Evolutionary conservation across 2,113 vertebrate genomes (phyloP).

Genomic region (Actenoides hombroni): DNA sequence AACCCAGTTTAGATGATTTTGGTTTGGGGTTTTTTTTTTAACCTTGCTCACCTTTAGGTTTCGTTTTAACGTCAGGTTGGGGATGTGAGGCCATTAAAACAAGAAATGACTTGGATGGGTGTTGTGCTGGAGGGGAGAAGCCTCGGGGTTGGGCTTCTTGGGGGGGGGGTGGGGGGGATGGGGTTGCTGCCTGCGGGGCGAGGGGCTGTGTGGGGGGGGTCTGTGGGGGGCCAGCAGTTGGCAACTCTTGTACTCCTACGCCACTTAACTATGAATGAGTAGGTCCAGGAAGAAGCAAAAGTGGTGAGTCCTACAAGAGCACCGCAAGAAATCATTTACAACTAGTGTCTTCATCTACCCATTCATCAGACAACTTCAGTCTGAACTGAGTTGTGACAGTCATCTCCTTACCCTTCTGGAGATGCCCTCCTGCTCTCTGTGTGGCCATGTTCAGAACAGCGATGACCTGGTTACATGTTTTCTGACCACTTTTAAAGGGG

Average conservation of each 20-base stretch:
- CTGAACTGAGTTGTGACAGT: neutral
- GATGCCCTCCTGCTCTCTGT: neutral
- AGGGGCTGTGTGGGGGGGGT: no score
- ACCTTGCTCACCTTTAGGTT: neutral
- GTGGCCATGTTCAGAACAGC: rapidly evolving
- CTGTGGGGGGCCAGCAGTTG: no score
- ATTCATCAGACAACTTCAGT: neutral
- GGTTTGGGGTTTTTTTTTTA: neutral
- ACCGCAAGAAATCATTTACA: no score
- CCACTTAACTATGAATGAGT: neutral
- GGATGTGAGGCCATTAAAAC: neutral
- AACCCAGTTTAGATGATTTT: neutral
- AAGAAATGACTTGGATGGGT: neutral
- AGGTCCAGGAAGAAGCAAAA: neutral
- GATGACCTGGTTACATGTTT: neutral
- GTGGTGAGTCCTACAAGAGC: neutral
- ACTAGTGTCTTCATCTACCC: neutral
- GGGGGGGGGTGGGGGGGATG: no score
- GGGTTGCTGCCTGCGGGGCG: no score
- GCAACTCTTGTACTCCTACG: neutral
- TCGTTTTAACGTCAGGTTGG: neutral
- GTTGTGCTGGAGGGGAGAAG: neutral
- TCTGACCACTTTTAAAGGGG: neutral
- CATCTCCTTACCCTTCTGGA: neutral
- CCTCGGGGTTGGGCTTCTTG: neutral